phyloP scores from a whole-genome alignment of 2,113 vertebrate species.

The Xiphorhynchus elegans region DNA sequence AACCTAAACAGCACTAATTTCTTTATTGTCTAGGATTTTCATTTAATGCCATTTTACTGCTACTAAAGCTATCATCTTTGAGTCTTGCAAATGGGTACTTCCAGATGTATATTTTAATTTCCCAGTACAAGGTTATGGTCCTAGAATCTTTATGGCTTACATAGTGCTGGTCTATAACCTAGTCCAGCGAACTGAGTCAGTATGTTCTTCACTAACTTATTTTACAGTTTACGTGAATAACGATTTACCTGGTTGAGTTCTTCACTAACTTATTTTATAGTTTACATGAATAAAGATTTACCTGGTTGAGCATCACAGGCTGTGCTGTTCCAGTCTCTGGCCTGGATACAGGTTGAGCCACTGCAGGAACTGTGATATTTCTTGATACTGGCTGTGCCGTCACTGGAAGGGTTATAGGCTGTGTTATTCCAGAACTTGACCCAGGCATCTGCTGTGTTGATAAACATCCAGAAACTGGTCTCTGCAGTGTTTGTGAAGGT shows the following conservation, averaged over 20 bases:
- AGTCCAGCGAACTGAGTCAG: background rate
- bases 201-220: background rate
- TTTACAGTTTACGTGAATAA: background rate
- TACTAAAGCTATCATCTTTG: background rate
- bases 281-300: constrained; percentile 56
- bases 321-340: constrained; percentile 73
- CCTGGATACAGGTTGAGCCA: constrained; percentile 61
- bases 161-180: background rate
- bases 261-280: background rate
- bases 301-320: constrained; percentile 81
- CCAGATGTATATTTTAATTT: background rate
- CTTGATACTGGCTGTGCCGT: constrained; percentile 53
- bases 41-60: background rate
- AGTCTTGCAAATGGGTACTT: background rate
- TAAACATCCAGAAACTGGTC: constrained; percentile 58
- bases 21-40: background rate
- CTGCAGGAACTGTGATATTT: constrained; percentile 59
- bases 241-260: constrained; percentile 79
- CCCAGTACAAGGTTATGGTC: background rate
- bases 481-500: constrained; percentile 53
- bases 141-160: background rate
- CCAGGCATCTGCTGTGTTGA: constrained; percentile 54
- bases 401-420: constrained; percentile 67
- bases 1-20: background rate
- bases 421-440: constrained; percentile 58